Conservation (phyloP, 2,888 invertebrate species). For the Platypus cylindrus region DNA sequence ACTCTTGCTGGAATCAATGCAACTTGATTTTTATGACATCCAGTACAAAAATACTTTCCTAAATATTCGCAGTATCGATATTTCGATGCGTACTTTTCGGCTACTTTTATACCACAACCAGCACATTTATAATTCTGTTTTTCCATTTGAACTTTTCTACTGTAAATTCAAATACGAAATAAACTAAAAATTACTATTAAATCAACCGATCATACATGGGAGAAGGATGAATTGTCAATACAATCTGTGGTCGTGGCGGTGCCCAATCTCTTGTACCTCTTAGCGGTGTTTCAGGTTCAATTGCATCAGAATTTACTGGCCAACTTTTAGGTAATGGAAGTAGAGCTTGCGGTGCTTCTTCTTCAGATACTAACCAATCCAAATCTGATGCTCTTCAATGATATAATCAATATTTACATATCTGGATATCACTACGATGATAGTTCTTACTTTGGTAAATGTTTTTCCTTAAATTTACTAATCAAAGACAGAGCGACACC, state of each 20-base stretch:
- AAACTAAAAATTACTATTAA: too few relatives aligned
- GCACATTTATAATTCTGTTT: constrained; percentile 71
- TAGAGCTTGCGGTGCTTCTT: constrained; percentile 64
- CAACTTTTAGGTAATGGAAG: constrained; percentile 63
- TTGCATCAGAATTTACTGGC: constrained; percentile 54
- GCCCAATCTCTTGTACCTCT: constrained; percentile 75
- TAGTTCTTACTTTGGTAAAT: constrained; percentile 46
- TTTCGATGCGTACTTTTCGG: constrained; percentile 54
- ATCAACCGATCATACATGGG: too few relatives aligned
- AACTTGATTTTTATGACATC: constrained; percentile 69
- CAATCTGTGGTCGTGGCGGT: constrained; percentile 70
- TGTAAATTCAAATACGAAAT: constrained; percentile 26
- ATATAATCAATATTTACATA: not conserved
- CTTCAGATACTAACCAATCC: constrained; percentile 67
- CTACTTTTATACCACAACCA: constrained; percentile 73
- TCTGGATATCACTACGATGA: not conserved
- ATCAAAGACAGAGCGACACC: constrained; percentile 66
- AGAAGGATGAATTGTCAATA: constrained; percentile 60
- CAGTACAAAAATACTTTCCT: constrained; percentile 75
- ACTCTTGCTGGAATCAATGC: constrained; percentile 58
- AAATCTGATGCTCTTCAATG: constrained; percentile 53
- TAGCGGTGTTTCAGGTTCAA: constrained; percentile 40
- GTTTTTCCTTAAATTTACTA: constrained; percentile 61
- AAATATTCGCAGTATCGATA: constrained; percentile 75
- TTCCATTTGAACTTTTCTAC: constrained; percentile 49